Evolutionary conservation across 2,888 invertebrate genomes (phyloP), one percentile per base, ranked within the genome.

Genomic region (Ornithoptera alexandrae): DNA sequence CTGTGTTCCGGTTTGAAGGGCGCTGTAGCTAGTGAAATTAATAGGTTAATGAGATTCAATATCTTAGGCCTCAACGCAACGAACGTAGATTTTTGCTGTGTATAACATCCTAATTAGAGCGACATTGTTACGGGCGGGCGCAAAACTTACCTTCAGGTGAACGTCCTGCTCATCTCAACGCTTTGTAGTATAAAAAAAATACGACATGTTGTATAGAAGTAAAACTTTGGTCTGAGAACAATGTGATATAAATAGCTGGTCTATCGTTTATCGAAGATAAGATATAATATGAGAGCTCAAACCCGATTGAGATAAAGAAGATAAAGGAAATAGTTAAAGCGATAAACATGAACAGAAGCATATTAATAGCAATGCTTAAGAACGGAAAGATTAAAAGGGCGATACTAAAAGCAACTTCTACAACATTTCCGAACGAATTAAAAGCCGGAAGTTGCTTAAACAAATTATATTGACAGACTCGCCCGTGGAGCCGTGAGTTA

Each of bases 401-500:
- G 50, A 53, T 59, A 57, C 58, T 59, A 62, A 70, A 66, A 62
- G 57, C 20, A 59, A 58, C 60, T 61, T 56, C 5, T 62, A 56
- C 12, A 58, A 24, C 17, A n/a, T 42, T n/a, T 63, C 24, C 57
- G 17, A 59, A 63, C 17, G 65, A 68, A 70, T 62, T 68, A 61
- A 30, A 63, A 59, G 61, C 62, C 24, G 59, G 59, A 66, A 66
- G 18, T 59, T 62, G 50, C 36, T 36, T 20, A 42, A 72, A 67
- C 72, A 73, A 74, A 73, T 69, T 73, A 73, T 73, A 72, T 72
- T 73, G 71, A 75, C 71, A 73, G 71, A 72, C 73, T 73, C 77
- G 74, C 74, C 75, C 75, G 73, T 50, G 62, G 69, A 75, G 66
- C 74, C 71, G 72, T 74, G 72, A 65, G 70, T 68, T 72, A 74